These are phyloP conservation scores for Amitus sp. DNA, from an alignment of 2,888 invertebrate genomes.

Conservation along the genomic window DNA sequence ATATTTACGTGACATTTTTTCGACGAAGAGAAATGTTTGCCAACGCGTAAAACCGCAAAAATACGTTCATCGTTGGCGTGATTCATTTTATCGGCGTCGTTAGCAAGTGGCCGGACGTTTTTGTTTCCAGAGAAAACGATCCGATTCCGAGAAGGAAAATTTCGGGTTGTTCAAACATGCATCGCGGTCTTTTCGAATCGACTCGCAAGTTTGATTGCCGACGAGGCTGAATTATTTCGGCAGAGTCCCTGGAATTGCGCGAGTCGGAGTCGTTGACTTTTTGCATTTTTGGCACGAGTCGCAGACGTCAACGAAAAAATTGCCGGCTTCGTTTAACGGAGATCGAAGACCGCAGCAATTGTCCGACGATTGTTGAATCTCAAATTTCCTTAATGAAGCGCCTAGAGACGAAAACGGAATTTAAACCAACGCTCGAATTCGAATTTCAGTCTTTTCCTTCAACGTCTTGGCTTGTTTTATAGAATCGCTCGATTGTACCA, in stretches of 20 bases:
- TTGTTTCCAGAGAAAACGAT: not conserved
- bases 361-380: slow-evolving; percentile 25
- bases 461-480: not conserved
- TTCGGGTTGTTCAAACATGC: not conserved
- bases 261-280: not conserved
- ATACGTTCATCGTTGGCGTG: not conserved
- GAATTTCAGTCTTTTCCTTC: not conserved
- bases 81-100: not conserved
- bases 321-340: too few relatives aligned
- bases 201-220: slow-evolving; percentile 35
- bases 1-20: not conserved
- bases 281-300: slow-evolving; percentile 25
- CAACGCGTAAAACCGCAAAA: not conserved
- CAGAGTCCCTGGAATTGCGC: slow-evolving; percentile 12
- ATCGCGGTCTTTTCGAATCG: slow-evolving; percentile 10
- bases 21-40: not conserved
- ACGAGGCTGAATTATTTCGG: slow-evolving; percentile 28
- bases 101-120: not conserved
- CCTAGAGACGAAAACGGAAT: slow-evolving; percentile 22
- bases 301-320: slow-evolving; percentile 23
- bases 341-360: too few relatives aligned
- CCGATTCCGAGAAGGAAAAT: not conserved
- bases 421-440: not conserved
- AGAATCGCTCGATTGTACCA: not conserved
- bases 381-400: slow-evolving; percentile 31